A percentile compares a stretch with the other conserved stretches of the same genome.
phyloP scores from a whole-genome alignment of 2,797 vertebrate species.

The Micropoecilia bifurca region DNA sequence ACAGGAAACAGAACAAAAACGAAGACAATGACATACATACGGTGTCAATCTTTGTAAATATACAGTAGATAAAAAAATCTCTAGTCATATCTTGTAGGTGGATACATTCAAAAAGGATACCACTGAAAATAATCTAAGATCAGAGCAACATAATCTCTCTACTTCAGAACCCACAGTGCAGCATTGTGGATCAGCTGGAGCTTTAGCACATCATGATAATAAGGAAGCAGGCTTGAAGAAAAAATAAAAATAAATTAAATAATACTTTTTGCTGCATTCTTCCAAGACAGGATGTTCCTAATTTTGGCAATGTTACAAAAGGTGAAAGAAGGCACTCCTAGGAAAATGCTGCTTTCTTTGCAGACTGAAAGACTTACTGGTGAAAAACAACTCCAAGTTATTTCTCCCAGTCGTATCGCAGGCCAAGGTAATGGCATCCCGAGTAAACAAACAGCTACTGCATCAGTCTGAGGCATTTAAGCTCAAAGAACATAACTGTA shows the following conservation, averaged over 20 bases:
- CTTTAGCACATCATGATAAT: neutral
- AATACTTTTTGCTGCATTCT: neutral
- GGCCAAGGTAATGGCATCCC: conserved; percentile 1
- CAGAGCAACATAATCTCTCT: neutral
- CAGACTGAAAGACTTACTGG: neutral
- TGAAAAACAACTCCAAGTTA: conserved; percentile 8
- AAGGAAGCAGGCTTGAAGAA: neutral
- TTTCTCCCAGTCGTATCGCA: neutral
- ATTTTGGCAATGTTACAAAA: conserved; percentile 8
- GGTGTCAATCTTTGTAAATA: neutral
- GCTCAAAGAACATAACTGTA: conserved; percentile 1
- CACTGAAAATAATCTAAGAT: neutral
- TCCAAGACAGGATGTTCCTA: neutral
- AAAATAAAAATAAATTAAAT: neutral
- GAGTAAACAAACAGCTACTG: neutral
- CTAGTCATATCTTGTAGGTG: neutral
- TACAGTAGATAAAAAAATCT: neutral
- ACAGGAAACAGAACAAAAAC: neutral
- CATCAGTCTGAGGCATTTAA: neutral
- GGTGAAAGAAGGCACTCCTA: neutral
- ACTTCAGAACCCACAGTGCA: neutral
- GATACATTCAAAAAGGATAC: neutral
- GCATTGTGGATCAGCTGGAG: neutral
- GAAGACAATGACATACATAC: neutral
- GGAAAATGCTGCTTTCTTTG: neutral